Evolutionary conservation across 2,888 invertebrate genomes (phyloP), one percentile per base, ranked within the genome.

Genomic region (Allacma fusca): DNA sequence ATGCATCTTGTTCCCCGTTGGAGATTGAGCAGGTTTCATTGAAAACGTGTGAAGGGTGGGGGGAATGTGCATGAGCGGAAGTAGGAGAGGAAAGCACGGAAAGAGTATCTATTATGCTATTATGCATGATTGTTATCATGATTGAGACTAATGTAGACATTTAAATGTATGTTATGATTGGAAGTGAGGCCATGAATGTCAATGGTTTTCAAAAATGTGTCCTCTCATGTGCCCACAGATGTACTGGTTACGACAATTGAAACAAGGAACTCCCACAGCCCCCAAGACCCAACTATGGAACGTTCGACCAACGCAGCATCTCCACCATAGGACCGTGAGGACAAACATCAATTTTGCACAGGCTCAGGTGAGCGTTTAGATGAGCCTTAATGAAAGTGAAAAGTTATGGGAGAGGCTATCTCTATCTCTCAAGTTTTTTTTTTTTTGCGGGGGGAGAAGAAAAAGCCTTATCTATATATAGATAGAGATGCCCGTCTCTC

Each of bases 231-330:
- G 9, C n/a, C 57, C n/a, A 19, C 88, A 96, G 96, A 90, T 96
- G 88, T 95, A 95, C 88, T 93, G 92, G 83, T 90, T 96, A 83
- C 91, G 95, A 84, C 92, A 92, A 86, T 89, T 96, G 87, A 94
- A 94, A 93, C 96, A 96, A 88, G 96, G 96, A 75, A 92, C 95
- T 29, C 91, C 91, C 86, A 90, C 90, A 85, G 91, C 92, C 72
- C 95, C 95, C 28, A 96, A 96, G 87, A 95, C 95, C 34, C 95
- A 95, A 24, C 90, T 98, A 87, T 96, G 95, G 80, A 96, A 98
- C 88, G 95, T 94, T 81, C 90, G 98, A 82, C 97, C 98, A n/a
- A 90, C 94, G 76, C 96, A 96, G 88, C 72, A 92, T 40, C 90
- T 97, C 75, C 94, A 98, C 87, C 94, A 96, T 87, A 91, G 98